Evolutionary conservation across 1,140 invertebrate genomes (phyloP), one percentile per base, ranked within the genome.

Genomic region (Pogonognathellus flavescens): DNA sequence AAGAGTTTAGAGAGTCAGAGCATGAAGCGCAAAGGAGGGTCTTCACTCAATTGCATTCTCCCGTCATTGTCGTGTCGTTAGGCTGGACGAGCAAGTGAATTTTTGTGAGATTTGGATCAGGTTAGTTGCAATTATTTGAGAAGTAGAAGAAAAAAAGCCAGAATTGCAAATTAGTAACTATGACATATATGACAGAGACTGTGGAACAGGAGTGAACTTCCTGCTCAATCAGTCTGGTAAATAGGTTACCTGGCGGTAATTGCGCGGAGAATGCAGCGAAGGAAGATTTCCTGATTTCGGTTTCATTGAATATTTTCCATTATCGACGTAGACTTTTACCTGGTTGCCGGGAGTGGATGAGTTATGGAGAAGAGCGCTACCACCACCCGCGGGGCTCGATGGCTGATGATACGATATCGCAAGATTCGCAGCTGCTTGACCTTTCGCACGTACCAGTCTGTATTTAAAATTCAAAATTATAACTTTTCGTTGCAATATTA

Each of bases 291-390:
- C 82, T 76, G 84, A 86, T 81, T 84, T 85, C 62, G 55, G 16
- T 84, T 87, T 87, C 80, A 57, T 55, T 41, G 82, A 84, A 85
- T 84, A 85, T n/a, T 85, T 83, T 72, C 87, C 96, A 92, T 96
- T 97, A 92, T 97, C 97, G 93, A 97, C 96, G 93, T 97, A 98
- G 90, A 97, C 96, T 93, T 97, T 98, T 91, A 98, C 96, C 93
- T 96, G 95, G 92, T 94, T 95, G 90, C 94, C 92, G 83, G 85
- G n/a, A 20, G 16, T 62, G 25, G 62, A 41, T 53, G 60, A 76
- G 53, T 83, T 85, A 57, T 81, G 84, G 10, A 53, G 49, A 5
- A 66, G 52, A 0, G 72, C 31, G 14, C 49, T 60, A 22, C 57
- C 80, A 13, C 80, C 82, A 3, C 31, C 59, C 41, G 50, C 59